Evolutionary conservation across 1,140 invertebrate genomes (phyloP), one percentile per base, ranked within the genome.

Genomic region (Cyphomyrmex costatus): DNA sequence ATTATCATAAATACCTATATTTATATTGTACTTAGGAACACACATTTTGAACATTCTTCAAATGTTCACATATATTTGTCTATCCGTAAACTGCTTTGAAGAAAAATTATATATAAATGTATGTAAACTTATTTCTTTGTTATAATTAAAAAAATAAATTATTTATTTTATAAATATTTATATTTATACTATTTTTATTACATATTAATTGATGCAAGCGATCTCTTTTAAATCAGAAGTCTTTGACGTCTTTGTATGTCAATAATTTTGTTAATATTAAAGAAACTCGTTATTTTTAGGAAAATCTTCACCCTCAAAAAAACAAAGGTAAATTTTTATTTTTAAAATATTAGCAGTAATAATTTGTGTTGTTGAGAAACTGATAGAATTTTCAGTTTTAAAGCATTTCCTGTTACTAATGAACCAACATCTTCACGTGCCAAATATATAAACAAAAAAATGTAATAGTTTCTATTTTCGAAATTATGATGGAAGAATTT

Each of bases 91-190:
- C 12, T 46, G 74, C 33, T 66, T 51, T 42, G n/a, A 6, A 49
- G 19, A n/a, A 42, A 63, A n/a, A 8, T 33, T 4, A 24, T 53
- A n/a, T 53, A n/a, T 42, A 30, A 46, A 12, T 70, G 3, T 49
- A 42, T 24, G 27, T 46, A 46, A 70, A 33, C 12, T 33, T 49
- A 49, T 24, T 68, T 56, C 30, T 60, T 19, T 61, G 8, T 63
- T 14, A 73, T 36, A 66, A 16, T 88, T 58, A 71, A 51, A 33
- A 63, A 70, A 86, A 86, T 86, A 86, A 89, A 89, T 89, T 12
- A 2, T 83, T n/a, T n/a, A n/a, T n/a, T n/a, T n/a, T n/a, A n/a
- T n/a, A n/a, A n/a, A 12, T 77, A 60, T 74, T 66, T 86, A 86
- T 87, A 82, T 87, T 70, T 71, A 89, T 78, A 6, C n/a, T 10